A percentile compares a stretch with the other conserved stretches of the same genome.
Conservation (phyloP, 2,888 invertebrate species). For the Salticus scenicus region DNA sequence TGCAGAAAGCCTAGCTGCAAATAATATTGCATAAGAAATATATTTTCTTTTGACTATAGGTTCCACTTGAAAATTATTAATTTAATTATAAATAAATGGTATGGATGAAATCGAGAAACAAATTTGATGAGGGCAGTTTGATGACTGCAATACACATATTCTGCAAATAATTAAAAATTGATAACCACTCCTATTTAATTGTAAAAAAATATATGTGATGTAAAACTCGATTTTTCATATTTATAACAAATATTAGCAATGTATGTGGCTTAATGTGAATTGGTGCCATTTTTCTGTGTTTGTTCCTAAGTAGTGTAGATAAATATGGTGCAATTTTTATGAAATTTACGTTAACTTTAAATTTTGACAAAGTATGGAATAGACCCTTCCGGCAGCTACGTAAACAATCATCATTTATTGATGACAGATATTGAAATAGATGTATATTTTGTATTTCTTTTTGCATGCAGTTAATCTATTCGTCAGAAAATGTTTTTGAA, state of each 20-base stretch:
- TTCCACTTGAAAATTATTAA: too few relatives aligned
- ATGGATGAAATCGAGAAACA: too few relatives aligned
- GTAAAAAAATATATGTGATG: not conserved
- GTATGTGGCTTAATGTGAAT: constrained; percentile 38
- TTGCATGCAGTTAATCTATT: not conserved
- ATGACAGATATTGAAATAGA: not conserved
- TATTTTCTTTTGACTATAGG: too few relatives aligned
- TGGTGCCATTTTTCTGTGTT: constrained; percentile 21
- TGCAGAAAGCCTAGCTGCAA: too few relatives aligned
- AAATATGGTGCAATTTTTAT: not conserved
- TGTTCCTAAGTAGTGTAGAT: not conserved
- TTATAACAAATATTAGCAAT: constrained; percentile 47
- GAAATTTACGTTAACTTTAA: not conserved
- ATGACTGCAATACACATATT: too few relatives aligned
- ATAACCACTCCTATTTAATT: too few relatives aligned
- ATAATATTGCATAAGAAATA: too few relatives aligned
- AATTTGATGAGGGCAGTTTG: too few relatives aligned
- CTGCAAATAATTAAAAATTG: too few relatives aligned
- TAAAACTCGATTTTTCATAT: not conserved
- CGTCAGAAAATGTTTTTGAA: not conserved
- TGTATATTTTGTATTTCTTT: not conserved
- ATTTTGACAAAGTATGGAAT: too few relatives aligned
- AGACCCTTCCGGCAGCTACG: constrained; percentile 64
- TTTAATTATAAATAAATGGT: too few relatives aligned
- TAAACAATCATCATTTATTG: not conserved